A percentile compares a stretch with the other conserved stretches of the same genome.
phyloP scores from a whole-genome alignment of 1,140 invertebrate species.

The Papilio aristodemus region DNA sequence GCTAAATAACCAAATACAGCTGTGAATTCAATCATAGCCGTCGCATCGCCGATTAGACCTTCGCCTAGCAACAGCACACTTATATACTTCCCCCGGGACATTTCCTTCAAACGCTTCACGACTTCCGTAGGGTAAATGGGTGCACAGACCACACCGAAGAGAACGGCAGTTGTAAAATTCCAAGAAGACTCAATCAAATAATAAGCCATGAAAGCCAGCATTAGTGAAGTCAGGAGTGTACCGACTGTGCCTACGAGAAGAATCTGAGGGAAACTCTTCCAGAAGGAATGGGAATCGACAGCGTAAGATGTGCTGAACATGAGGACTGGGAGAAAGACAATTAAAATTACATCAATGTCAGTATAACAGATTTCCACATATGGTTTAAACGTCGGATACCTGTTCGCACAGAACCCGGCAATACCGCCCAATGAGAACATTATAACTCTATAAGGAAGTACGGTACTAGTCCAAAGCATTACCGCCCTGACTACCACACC shows the following conservation, averaged over 20 bases:
- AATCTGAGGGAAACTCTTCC: slow-evolving; percentile 66
- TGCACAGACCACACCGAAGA: slow-evolving; percentile 67
- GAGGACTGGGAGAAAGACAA: slow-evolving; percentile 57
- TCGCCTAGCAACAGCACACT: slow-evolving; percentile 68
- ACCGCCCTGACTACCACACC: slow-evolving; percentile 61
- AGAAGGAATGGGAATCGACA: slow-evolving; percentile 67
- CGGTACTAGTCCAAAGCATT: slow-evolving; percentile 58
- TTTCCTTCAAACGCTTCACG: slow-evolving; percentile 60
- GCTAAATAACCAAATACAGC: slow-evolving; percentile 64
- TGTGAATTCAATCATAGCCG: slow-evolving; percentile 70
- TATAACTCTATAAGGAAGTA: slow-evolving; percentile 61
- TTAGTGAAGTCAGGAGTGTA: slow-evolving; percentile 55
- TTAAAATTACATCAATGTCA: slow-evolving; percentile 57
- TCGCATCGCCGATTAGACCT: slow-evolving; percentile 67
- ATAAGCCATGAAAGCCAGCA: slow-evolving; percentile 64
- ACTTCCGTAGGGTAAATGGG: slow-evolving; percentile 71
- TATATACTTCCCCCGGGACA: slow-evolving; percentile 65
- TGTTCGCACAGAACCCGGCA: slow-evolving; percentile 57
- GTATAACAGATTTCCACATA: slow-evolving; percentile 60
- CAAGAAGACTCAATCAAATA: slow-evolving; percentile 64
- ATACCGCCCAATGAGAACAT: slow-evolving; percentile 67
- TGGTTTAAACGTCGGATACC: slow-evolving; percentile 56
- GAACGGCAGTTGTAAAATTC: slow-evolving; percentile 58
- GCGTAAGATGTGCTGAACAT: slow-evolving; percentile 65
- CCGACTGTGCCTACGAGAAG: slow-evolving; percentile 64